Evolutionary conservation across 37 sponge, comb jelly and placozoan species (phyloP), one percentile per base, ranked within the genome.

Genomic region (Oopsacas minuta): DNA sequence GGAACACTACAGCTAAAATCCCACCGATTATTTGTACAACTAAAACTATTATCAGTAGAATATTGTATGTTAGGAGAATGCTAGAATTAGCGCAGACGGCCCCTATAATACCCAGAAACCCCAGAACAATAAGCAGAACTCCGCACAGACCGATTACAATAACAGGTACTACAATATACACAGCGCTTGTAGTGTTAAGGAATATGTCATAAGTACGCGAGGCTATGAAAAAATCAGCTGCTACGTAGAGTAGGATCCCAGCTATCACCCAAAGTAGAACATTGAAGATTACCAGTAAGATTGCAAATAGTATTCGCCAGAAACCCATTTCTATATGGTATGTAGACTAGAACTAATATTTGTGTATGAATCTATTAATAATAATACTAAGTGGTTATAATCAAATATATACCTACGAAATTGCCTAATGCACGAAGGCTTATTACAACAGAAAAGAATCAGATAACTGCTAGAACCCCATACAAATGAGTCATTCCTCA

Each of bases 251-350:
- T 7, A 61, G 75, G 7, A 61, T 12, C 7, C 75, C 75, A 7
- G 75, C 75, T 3, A 61, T 61, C 22, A 10, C 75, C 75, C 75
- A 61, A 25, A 61, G 75, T 5, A 61, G 75, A 34, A 61, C 30
- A 34, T 61, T 61, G 22, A 61, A 61, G 22, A 61, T n/a, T 7
- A 61, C 75, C 3, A 61, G 75, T 34, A 61, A 34, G 30, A 61
- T n/a, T n/a, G 75, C 20, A n/a, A 25, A 61, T 5, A 61, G 75
- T 25, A 61, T n/a, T n/a, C 75, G 22, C 75, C 75, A 61, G 22
- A 61, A 61, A 61, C 75, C 75, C 75, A 61, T 61, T 61, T 5
- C n/a, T n/a, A n/a, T n/a, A n/a, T n/a, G n/a, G n/a, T n/a, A n/a
- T n/a, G n/a, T n/a, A n/a, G n/a, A n/a, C n/a, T n/a, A n/a, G n/a